Percentiles rank a stretch among this genome's conserved stretches.
phyloP scores from a whole-genome alignment of 1,140 invertebrate genomes.

The Dinoponera quadriceps region DNA sequence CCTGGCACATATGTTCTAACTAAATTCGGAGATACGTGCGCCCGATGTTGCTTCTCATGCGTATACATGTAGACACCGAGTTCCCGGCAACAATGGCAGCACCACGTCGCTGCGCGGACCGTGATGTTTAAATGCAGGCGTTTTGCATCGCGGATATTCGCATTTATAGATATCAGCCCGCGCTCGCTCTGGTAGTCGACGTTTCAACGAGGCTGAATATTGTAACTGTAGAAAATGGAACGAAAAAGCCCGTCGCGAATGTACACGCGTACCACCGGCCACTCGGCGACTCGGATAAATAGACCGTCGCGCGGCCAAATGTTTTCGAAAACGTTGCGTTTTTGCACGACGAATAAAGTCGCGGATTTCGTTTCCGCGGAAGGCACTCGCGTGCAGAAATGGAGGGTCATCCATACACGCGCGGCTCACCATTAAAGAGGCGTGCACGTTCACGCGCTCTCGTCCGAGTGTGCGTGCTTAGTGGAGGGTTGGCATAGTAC shows the following conservation, averaged over 20 bases:
- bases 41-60: conserved; percentile 52
- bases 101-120: conserved; percentile 16
- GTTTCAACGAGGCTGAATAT: conserved; percentile 59
- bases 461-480: conserved; percentile 41
- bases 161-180: conserved; percentile 55
- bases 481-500: conserved; percentile 61
- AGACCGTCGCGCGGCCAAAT: conserved; percentile 32
- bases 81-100: conserved; percentile 52
- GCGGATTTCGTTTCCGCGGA: conserved; percentile 25
- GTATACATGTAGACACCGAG: conserved; percentile 50
- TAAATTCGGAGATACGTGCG: conserved; percentile 67
- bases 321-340: conserved; percentile 29
- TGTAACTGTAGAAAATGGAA: conserved; percentile 53
- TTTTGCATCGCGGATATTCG: conserved; percentile 59
- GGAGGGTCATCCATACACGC: conserved; percentile 45
- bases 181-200: conserved; percentile 31
- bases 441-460: conserved; percentile 40
- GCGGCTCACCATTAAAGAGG: conserved; percentile 38
- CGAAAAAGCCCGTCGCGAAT: conserved; percentile 43
- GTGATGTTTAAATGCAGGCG: conserved; percentile 56
- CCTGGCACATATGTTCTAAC: conserved; percentile 68
- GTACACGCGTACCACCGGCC: neutral
- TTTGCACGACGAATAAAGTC: conserved; percentile 38
- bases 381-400: conserved; percentile 45
- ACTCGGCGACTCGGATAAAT: conserved; percentile 40